phyloP scores from a whole-genome alignment of 2,888 invertebrate genomes.

The Cosmorhoe ocellata region DNA sequence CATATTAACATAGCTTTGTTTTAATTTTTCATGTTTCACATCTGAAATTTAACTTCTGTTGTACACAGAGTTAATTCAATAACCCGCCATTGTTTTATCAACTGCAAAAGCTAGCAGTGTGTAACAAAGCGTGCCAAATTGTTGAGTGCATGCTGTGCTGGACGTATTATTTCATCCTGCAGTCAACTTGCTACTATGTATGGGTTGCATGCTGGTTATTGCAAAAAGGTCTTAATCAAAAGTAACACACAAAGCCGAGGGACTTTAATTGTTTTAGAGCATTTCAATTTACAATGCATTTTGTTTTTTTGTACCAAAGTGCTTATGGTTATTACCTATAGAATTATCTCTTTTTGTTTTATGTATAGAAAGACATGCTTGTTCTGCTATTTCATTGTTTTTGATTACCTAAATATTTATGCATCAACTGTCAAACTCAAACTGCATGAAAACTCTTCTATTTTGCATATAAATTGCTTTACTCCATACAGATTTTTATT shows the following conservation, averaged over 20 bases:
- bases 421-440: slow-evolving; percentile 10
- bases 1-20: too few relatives aligned
- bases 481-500: slow-evolving; percentile 27
- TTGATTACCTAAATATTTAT: background rate
- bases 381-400: background rate
- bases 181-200: background rate
- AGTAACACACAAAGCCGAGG: too few relatives aligned
- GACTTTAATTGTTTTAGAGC: too few relatives aligned
- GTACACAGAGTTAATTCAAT: slow-evolving; percentile 12
- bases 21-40: too few relatives aligned
- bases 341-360: too few relatives aligned
- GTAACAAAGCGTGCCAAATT: slow-evolving; percentile 20
- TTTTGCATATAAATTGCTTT: slow-evolving; percentile 35
- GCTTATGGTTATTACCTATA: too few relatives aligned
- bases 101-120: slow-evolving; percentile 11
- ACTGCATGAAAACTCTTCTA: slow-evolving; percentile 21
- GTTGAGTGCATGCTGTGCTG: slow-evolving; percentile 9
- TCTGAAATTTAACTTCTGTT: background rate
- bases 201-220: too few relatives aligned
- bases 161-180: background rate
- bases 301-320: too few relatives aligned
- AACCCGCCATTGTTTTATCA: background rate
- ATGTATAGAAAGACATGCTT: too few relatives aligned
- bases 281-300: too few relatives aligned
- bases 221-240: too few relatives aligned